Evolutionary conservation across 2,888 invertebrate species (phyloP), one percentile per base, ranked within the genome.

Genomic region (Epsilonema sp.): DNA sequence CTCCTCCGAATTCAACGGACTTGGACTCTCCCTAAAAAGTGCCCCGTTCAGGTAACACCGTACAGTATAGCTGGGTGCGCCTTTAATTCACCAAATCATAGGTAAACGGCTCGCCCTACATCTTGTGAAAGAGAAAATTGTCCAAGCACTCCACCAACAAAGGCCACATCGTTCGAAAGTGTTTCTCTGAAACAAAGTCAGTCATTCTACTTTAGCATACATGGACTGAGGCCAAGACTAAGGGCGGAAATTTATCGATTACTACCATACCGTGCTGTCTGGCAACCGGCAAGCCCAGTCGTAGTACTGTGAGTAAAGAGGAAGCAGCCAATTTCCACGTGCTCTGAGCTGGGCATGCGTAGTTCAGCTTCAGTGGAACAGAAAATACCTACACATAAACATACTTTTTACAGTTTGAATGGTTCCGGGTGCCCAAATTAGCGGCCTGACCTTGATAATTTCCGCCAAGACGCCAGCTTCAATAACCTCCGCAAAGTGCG

Each of bases 41-140:
- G 8, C 8, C 31, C 31, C 8, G n/a, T n/a, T n/a, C n/a, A n/a
- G n/a, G n/a, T n/a, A n/a, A n/a, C n/a, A n/a, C n/a, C n/a, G n/a
- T n/a, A n/a, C n/a, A n/a, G n/a, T n/a, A n/a, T n/a, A n/a, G n/a
- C n/a, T n/a, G n/a, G n/a, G n/a, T n/a, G n/a, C n/a, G n/a, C n/a
- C n/a, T n/a, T n/a, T n/a, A n/a, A n/a, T n/a, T n/a, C n/a, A n/a
- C n/a, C n/a, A n/a, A n/a, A n/a, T n/a, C n/a, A n/a, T 31, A 8
- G 31, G 31, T 31, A 31, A 31, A 31, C n/a, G n/a, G n/a, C n/a
- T n/a, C n/a, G n/a, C 5, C 59, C 65, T 67, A 80, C 80, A 76
- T 78, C 60, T 76, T 76, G 8, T 83, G 82, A 64, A 94, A 94
- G 49, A 94, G 73, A 66, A 90, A 92, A 47, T 83, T 81, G 59